Evolutionary conservation across 1,140 invertebrate genomes (phyloP).

Genomic region (Heliconius eleuchia): DNA sequence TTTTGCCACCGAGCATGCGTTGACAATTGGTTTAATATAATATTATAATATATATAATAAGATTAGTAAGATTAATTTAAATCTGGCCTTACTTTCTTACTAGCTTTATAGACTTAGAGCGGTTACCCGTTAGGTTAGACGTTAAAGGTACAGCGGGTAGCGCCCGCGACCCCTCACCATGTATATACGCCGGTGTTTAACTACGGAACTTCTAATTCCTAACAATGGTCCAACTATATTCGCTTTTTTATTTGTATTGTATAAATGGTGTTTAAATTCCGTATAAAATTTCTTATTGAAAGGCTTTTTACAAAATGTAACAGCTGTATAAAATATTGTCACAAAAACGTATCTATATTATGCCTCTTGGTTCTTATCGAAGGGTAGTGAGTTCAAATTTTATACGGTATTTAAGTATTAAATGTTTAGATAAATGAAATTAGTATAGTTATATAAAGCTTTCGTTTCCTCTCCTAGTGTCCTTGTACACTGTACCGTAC

Average conservation of each 20-base stretch:
- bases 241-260: slow-evolving; percentile 80
- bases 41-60: not conserved
- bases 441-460: slow-evolving; percentile 75
- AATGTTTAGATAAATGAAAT: slow-evolving; percentile 77
- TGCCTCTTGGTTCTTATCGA: no score
- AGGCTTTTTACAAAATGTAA: not conserved
- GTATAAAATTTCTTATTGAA: not conserved
- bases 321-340: not conserved
- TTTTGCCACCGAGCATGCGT: not conserved
- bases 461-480: slow-evolving; percentile 78
- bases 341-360: no score
- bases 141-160: not conserved
- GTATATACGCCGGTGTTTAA: slow-evolving; percentile 29
- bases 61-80: slow-evolving; percentile 48
- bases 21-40: slow-evolving; percentile 11
- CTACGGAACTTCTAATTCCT: slow-evolving; percentile 79
- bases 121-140: slow-evolving; percentile 6
- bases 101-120: slow-evolving; percentile 51
- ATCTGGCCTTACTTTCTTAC: slow-evolving; percentile 64
- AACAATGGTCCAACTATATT: slow-evolving; percentile 80
- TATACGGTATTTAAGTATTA: slow-evolving; percentile 61
- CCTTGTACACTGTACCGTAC: slow-evolving; percentile 26
- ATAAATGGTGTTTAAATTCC: slow-evolving; percentile 43
- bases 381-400: not conserved
- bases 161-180: not conserved